Evolutionary conservation across 2,888 invertebrate genomes (phyloP).

Genomic region (Polydrusus tereticollis): DNA sequence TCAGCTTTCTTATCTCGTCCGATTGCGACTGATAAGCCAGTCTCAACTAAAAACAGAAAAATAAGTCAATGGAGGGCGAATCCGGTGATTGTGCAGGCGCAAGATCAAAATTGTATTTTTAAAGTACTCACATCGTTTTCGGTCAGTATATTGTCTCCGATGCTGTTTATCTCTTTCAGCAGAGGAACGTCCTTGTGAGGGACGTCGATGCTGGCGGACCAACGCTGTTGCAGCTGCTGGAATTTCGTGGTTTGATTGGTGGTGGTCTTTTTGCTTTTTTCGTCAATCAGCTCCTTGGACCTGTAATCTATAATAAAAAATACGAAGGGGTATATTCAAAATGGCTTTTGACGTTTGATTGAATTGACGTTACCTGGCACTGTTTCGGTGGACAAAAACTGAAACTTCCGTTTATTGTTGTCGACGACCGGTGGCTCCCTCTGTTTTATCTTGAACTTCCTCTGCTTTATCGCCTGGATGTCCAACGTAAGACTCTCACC

Average conservation of each 20-base stretch:
- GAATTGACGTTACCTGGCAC: constrained; percentile 68
- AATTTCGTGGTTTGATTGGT: constrained; percentile 86
- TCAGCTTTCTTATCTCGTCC: constrained; percentile 83
- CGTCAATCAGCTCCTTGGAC: constrained; percentile 75
- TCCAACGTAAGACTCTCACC: constrained; percentile 74
- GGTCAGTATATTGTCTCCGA: constrained; percentile 73
- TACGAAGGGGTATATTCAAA: no score
- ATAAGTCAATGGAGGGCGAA: not conserved
- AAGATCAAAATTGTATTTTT: not conserved
- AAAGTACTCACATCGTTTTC: constrained; percentile 71
- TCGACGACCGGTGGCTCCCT: constrained; percentile 74
- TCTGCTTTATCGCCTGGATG: constrained; percentile 55
- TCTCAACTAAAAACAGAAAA: constrained; percentile 72
- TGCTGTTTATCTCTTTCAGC: constrained; percentile 72
- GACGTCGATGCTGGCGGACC: constrained; percentile 73
- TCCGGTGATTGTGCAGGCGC: not conserved
- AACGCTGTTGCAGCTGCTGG: constrained; percentile 82
- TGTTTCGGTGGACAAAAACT: constrained; percentile 87
- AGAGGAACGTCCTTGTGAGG: constrained; percentile 66
- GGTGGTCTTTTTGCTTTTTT: constrained; percentile 81
- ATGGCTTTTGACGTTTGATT: not conserved
- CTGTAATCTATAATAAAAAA: constrained; percentile 76
- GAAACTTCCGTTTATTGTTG: constrained; percentile 88
- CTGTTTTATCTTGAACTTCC: constrained; percentile 61
- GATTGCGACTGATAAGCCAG: constrained; percentile 83